Percentiles rank a stretch among this genome's conserved stretches.
Evolutionary conservation across 1,140 invertebrate species (phyloP).

Genomic region (Ctenoplectra terminalis): DNA sequence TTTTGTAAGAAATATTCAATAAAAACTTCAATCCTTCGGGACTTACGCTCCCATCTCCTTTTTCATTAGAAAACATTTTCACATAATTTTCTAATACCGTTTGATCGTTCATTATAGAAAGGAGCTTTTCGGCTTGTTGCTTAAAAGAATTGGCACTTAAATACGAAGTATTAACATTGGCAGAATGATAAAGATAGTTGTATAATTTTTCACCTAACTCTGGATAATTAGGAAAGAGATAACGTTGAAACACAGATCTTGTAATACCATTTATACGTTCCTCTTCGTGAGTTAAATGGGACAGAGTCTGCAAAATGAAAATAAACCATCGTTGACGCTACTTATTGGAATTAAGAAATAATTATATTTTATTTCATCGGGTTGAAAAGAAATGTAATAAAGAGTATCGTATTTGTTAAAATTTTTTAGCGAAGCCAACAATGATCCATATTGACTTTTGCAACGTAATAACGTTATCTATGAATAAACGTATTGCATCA

Average conservation of each 20-base stretch:
- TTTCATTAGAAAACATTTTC: constrained; percentile 83
- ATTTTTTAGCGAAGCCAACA: background rate
- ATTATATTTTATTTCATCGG: background rate
- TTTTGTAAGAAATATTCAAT: constrained; percentile 88
- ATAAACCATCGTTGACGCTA: constrained; percentile 35
- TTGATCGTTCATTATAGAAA: constrained; percentile 87
- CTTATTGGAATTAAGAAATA: background rate
- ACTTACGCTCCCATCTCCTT: constrained; percentile 83
- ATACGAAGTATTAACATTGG: constrained; percentile 85
- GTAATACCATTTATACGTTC: constrained; percentile 87
- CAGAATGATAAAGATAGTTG: constrained; percentile 84
- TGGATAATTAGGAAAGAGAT: constrained; percentile 90
- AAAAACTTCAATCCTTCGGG: constrained; percentile 85
- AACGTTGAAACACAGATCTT: constrained; percentile 85
- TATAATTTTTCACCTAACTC: constrained; percentile 88
- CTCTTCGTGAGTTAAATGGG: constrained; percentile 85
- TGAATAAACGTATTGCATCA: background rate
- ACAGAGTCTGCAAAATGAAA: constrained; percentile 84
- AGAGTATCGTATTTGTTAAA: background rate
- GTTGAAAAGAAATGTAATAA: background rate
- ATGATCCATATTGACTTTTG: background rate
- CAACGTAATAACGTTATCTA: constrained; percentile 15
- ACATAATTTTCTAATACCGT: constrained; percentile 87
- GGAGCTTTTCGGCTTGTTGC: constrained; percentile 88
- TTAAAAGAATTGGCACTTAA: constrained; percentile 86